Percentiles rank a stretch among this genome's conserved stretches.
Evolutionary conservation across 1,140 invertebrate species (phyloP).

Genomic region (Batillaria attramentaria): DNA sequence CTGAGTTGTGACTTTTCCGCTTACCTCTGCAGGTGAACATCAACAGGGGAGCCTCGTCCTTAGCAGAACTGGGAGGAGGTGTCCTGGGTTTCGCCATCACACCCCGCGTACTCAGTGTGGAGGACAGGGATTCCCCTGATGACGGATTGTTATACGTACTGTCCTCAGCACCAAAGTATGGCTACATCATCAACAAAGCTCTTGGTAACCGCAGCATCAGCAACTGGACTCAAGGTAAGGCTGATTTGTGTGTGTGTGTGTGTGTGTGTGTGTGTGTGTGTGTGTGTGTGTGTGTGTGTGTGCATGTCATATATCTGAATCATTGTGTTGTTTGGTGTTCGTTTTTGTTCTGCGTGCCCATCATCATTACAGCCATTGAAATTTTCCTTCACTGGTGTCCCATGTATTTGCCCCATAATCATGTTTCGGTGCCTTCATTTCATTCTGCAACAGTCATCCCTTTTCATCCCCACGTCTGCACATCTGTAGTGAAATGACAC

Average conservation of each 20-base stretch:
- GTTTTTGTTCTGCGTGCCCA: too few relatives aligned
- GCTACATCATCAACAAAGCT: constrained; percentile 62
- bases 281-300: background rate
- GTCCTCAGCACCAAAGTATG: constrained; percentile 63
- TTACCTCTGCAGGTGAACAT: constrained; percentile 53
- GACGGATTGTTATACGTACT: constrained; percentile 62
- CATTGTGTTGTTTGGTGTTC: too few relatives aligned
- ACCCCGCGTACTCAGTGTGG: constrained; percentile 59
- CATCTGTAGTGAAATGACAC: too few relatives aligned
- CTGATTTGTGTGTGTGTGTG: too few relatives aligned
- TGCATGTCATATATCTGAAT: too few relatives aligned
- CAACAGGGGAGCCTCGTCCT: constrained; percentile 62
- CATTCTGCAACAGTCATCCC: too few relatives aligned
- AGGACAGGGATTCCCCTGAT: constrained; percentile 67
- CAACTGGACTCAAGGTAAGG: constrained; percentile 72
- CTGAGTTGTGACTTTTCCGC: too few relatives aligned
- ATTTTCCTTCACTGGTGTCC: too few relatives aligned
- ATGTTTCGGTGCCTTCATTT: too few relatives aligned
- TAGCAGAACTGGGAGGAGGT: constrained; percentile 51
- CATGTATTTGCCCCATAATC: too few relatives aligned
- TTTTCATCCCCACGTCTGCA: too few relatives aligned
- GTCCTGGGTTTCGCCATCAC: constrained; percentile 62
- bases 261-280: background rate
- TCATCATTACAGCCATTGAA: too few relatives aligned
- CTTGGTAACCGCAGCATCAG: constrained; percentile 54